Percentiles rank a stretch among this genome's conserved stretches.
Conservation (phyloP, 2,797 vertebrate genomes). For the Astyanax mexicanus region DNA sequence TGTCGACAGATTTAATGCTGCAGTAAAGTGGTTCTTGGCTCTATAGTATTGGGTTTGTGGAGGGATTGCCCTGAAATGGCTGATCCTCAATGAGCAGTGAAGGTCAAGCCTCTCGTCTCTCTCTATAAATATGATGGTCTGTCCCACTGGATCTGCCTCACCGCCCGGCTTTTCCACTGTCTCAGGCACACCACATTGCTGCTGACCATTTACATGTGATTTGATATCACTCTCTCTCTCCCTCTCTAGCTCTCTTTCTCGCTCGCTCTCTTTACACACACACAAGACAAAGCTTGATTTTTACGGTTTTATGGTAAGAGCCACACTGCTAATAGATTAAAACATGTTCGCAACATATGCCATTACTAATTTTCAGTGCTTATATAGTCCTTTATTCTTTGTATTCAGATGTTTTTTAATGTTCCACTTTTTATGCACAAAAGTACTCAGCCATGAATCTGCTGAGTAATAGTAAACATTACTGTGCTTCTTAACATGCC, state of each 20-base stretch:
- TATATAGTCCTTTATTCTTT: background rate
- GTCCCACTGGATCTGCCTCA: slow-evolving; percentile 77
- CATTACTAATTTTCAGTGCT: background rate
- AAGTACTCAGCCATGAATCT: background rate
- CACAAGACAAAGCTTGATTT: slow-evolving; percentile 9
- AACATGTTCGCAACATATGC: background rate
- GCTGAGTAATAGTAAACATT: background rate
- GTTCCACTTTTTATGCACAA: background rate
- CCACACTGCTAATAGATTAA: background rate
- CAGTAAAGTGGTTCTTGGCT: background rate
- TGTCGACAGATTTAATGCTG: background rate
- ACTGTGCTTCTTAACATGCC: background rate
- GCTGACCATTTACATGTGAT: slow-evolving; percentile 59
- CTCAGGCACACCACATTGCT: slow-evolving; percentile 68
- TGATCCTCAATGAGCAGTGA: slow-evolving; percentile 79
- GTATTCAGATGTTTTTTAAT: background rate
- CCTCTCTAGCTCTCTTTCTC: slow-evolving; percentile 7
- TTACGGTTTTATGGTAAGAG: background rate
- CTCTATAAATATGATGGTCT: slow-evolving; percentile 81
- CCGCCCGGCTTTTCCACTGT: slow-evolving; percentile 75
- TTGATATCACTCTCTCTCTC: slow-evolving; percentile 35
- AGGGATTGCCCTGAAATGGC: slow-evolving; percentile 77
- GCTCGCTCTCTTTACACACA: slow-evolving; percentile 7
- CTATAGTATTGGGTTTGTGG: slow-evolving; percentile 64
- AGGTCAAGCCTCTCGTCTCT: slow-evolving; percentile 80